Evolutionary conservation across 2,888 invertebrate genomes (phyloP), one percentile per base, ranked within the genome.

Genomic region (Limnephilus rhombicus): DNA sequence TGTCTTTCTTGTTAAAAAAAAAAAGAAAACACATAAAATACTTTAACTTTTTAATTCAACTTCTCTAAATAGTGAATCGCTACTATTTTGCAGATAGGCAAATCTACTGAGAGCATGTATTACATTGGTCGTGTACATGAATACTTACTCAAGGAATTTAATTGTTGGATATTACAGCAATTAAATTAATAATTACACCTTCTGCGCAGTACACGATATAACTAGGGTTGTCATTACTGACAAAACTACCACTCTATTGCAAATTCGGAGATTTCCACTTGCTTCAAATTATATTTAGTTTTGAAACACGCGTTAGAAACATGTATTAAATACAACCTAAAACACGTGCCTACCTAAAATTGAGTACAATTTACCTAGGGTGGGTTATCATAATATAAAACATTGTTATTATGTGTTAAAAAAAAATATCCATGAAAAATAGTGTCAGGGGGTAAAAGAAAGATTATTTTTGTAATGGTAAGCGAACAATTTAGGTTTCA

Each of bases 281-380:
- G 68, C 24, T 68, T 68, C 9, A 68, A 68, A 68, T 7, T 3
- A 68, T 68, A 24, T 68, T 68, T 68, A 68, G 68, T 68, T 68
- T 68, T 68, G 68, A 4, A 68, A n/a, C 68, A 68, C 68, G 68
- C 68, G n/a, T n/a, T 68, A 68, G 7, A 68, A 68, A 68, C 68
- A 24, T 68, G 68, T 24, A 68, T 68, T n/a, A 68, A 68, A 68
- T n/a, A 68, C 68, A 68, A n/a, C 24, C 24, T n/a, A n/a, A 0
- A 83, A 83, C 83, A 83, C 83, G 83, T 83, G 37, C 41, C 83
- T 83, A 83, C 18, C 37, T 83, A 11, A 83, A 37, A 37, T 83
- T 83, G 24, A 24, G 37, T 37, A 83, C 83, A 9, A 37, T 83
- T 83, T 34, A 83, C n/a, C 83, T 24, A 37, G 83, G 37, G 83